Base-by-base conservation (phyloP, 2,113 vertebrate genomes). In the Scomber japonicus region DNA sequence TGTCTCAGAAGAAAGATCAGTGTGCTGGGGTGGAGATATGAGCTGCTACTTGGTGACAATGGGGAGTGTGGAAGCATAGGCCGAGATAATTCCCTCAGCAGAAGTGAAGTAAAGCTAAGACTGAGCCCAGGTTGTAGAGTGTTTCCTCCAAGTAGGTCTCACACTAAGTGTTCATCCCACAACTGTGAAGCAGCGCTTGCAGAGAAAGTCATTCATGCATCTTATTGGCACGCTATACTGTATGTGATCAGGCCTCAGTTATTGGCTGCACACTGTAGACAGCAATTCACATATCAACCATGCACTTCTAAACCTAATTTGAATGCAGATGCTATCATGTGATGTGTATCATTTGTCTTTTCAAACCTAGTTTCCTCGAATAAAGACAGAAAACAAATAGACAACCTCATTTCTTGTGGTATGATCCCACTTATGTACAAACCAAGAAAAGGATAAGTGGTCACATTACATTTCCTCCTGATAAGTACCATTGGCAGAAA, bases 1-100 rank as follows among this genome's bases (percentile, higher is more conserved):
- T 19, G 72, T 86, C 81, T 83, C 75, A 16, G 87, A 70, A 71
- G 89, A 79, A 27, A 85, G 82, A 88, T 89, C 88, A 89, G 17
- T 80, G 83, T 56, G 66, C 64, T 2, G 24, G 30, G 63, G 73
- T 64, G 75, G 78, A 78, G 83, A 90, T 85, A 46, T 15, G 65
- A 45, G 6, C 71, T 8, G 75, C 75, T 44, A 17, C 65, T 30
- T 16, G 10, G 35, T 71, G 84, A 85, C 84, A 73, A 65, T 51
- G 57, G 73, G 73, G 73, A 71, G 24, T 27, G 24, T 2, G 24
- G 24, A 68, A 44, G 65, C 3, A 54, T 14, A 49, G 86, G 35
- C 35, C 7, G 6, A 40, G 35, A 85, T 87, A 73, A 74, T 62
- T 91, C 82, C 70, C 53, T 16, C 54, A 13, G 80, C 50, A 62